phyloP scores from a whole-genome alignment of 2,113 vertebrate genomes.

The Hemiscyllium ocellatum region DNA sequence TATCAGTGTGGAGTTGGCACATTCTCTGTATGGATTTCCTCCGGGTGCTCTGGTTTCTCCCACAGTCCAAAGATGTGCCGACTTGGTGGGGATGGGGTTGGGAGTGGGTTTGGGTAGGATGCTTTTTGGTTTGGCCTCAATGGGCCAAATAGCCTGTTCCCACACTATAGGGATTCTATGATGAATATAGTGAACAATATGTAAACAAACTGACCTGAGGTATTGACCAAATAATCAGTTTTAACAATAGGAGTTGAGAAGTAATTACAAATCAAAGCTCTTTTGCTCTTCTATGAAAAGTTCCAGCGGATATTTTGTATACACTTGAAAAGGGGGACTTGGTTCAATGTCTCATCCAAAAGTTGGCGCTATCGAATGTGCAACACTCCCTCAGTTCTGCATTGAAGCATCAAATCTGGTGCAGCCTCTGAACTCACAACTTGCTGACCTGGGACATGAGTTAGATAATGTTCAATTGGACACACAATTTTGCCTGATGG shows the following conservation, averaged over 20 bases:
- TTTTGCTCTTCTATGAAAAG: neutral
- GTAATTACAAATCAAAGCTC: neutral
- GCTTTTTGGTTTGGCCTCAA: too few relatives aligned
- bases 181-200: neutral
- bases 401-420: neutral
- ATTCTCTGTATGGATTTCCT: too few relatives aligned
- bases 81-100: too few relatives aligned
- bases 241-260: neutral
- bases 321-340: neutral
- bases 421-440: neutral
- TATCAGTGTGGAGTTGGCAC: too few relatives aligned
- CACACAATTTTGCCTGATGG: neutral
- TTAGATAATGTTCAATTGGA: neutral
- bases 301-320: neutral
- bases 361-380: neutral
- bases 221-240: neutral
- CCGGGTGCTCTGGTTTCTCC: too few relatives aligned
- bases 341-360: neutral
- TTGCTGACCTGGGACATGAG: neutral
- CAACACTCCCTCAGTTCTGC: neutral
- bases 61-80: too few relatives aligned
- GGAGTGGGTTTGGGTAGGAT: too few relatives aligned
- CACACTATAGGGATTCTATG: too few relatives aligned
- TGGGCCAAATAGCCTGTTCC: too few relatives aligned
- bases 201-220: neutral